Conservation (phyloP, 2,797 vertebrate species). For the Acanthiza pusilla region DNA sequence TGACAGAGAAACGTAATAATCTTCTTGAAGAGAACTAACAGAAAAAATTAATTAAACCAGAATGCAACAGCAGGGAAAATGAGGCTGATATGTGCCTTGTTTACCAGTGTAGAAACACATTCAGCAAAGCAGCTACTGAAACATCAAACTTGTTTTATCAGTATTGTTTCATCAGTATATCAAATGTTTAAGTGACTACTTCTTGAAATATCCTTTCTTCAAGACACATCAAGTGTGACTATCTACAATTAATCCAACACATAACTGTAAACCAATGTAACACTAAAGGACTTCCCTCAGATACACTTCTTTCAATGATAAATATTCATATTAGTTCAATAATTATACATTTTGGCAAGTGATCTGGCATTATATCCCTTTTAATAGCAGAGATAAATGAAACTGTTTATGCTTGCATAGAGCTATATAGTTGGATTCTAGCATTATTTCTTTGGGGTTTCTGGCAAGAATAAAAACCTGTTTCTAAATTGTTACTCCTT, state of each 20-base stretch:
- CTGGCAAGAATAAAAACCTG: background rate
- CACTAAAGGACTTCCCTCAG: background rate
- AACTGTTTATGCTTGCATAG: background rate
- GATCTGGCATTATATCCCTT: background rate
- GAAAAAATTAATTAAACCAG: conserved; percentile 23
- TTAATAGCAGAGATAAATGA: background rate
- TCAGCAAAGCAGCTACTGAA: background rate
- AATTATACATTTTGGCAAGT: background rate
- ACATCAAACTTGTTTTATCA: background rate
- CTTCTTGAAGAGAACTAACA: conserved; percentile 9
- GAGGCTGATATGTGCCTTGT: background rate
- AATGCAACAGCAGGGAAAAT: background rate
- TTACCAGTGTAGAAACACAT: background rate
- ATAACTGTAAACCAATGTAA: background rate
- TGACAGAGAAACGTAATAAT: conserved; percentile 46
- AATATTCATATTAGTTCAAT: background rate
- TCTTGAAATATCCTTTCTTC: background rate
- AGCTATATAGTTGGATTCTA: background rate
- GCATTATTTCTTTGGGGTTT: background rate
- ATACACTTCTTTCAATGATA: background rate
- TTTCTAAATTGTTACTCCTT: background rate
- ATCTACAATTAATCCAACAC: background rate
- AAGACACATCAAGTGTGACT: background rate
- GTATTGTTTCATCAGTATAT: background rate
- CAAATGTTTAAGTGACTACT: background rate